Base-by-base conservation (phyloP, 2,888 invertebrate genomes). In the Ectemnius lituratus region DNA sequence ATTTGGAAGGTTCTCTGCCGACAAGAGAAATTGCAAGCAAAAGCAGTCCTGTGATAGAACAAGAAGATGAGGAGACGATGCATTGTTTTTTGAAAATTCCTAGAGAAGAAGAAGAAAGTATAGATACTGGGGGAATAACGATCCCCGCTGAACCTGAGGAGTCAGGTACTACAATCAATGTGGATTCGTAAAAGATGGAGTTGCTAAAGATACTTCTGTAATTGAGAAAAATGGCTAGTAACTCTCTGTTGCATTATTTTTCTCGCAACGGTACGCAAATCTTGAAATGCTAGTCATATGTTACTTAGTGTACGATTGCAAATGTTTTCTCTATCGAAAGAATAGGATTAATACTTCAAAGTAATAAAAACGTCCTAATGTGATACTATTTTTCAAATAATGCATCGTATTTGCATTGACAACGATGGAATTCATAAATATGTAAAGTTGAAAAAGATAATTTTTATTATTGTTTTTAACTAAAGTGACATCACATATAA, bases 61-160 rank as follows among this genome's bases (percentile, higher is more conserved):
- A 86, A 57, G 92, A 92, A 74, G 92, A 92, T 52, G 92, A 92
- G 58, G 92, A 92, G 84, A 92, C 92, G 0, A 92, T 88, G 86
- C 88, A 88, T 70, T 89, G 89, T 76, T 90, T 90, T 75, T 75
- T 90, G 28, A 88, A 87, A 72, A 86, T 89, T 74, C 89, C 88
- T 64, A 84, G 84, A 37, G 89, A 90, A 60, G 91, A 92, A 69
- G 92, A 92, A 78, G 90, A 90, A 75, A 91, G 91, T 70, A 91
- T 92, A 59, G 93, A 93, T 80, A 93, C 92, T 2, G 93, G 93
- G 18, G 93, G 93, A 27, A 92, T 93, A 76, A 93, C 93, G 27
- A 93, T 93, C 76, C 93, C 93, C 0, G 93, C 93, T 5, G 92
- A 91, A 74, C 88, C 90, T 23, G 89, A 88, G 67, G 85, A 85